phyloP scores from a whole-genome alignment of 1,140 invertebrate species.

The Papilio aristodemus region DNA sequence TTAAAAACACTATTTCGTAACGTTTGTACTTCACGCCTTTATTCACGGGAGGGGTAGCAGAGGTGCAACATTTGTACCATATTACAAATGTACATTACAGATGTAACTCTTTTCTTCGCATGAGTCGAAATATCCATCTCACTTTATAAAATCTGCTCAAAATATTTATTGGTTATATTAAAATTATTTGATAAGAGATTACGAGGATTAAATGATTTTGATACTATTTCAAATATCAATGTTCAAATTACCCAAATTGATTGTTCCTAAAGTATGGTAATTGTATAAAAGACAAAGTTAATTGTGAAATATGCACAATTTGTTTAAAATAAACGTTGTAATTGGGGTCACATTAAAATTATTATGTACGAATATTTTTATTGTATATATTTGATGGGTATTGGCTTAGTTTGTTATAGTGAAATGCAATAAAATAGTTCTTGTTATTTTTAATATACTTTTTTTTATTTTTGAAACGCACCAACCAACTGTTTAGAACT shows the following conservation, averaged over 20 bases:
- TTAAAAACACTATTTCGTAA: too few relatives aligned
- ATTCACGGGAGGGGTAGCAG: too few relatives aligned
- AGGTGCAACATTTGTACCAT: too few relatives aligned
- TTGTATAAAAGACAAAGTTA: not conserved
- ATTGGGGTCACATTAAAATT: conserved; percentile 23
- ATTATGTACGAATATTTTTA: conserved; percentile 36
- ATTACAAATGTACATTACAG: too few relatives aligned
- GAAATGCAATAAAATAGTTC: conserved; percentile 60
- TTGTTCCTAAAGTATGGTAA: conserved; percentile 1
- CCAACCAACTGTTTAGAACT: not conserved
- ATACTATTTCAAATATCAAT: too few relatives aligned
- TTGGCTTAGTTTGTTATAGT: conserved; percentile 55
- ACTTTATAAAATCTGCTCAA: too few relatives aligned
- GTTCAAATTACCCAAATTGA: not conserved
- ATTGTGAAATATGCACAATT: conserved; percentile 19
- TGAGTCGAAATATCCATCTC: too few relatives aligned
- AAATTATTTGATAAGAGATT: too few relatives aligned
- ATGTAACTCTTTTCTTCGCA: too few relatives aligned
- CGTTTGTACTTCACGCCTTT: too few relatives aligned
- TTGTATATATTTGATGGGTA: conserved; percentile 45
- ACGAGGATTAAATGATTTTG: too few relatives aligned
- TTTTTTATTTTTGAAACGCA: conserved; percentile 29
- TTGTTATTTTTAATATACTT: conserved; percentile 51
- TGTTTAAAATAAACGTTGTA: conserved; percentile 22
- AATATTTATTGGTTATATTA: too few relatives aligned